A percentile compares a stretch with the other conserved stretches of the same genome.
These are phyloP conservation scores for Acronicta alni DNA, from an alignment of 2,888 invertebrate species.

Conservation along the genomic window DNA sequence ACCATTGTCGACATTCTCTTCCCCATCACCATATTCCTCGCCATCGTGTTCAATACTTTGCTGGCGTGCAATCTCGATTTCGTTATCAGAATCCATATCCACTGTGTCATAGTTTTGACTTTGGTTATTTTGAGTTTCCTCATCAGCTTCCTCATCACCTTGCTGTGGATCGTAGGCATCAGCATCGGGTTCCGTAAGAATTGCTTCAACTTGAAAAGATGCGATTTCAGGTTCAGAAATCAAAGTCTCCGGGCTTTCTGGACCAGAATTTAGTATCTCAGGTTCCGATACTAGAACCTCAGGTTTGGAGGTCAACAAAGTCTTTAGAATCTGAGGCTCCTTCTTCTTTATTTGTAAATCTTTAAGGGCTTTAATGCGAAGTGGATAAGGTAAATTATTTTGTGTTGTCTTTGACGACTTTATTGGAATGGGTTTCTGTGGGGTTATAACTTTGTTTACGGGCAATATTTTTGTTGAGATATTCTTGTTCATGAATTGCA, in stretches of 20 bases:
- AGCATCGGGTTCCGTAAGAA: constrained; percentile 84
- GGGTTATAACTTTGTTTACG: constrained; percentile 68
- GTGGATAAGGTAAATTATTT: constrained; percentile 83
- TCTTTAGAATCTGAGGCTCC: constrained; percentile 87
- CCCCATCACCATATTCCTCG: constrained; percentile 60
- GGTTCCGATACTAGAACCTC: constrained; percentile 85
- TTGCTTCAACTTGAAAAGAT: constrained; percentile 86
- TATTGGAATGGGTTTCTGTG: constrained; percentile 82
- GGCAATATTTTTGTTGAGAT: constrained; percentile 73
- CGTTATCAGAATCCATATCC: constrained; percentile 86
- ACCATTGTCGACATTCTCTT: constrained; percentile 54
- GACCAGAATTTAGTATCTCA: constrained; percentile 85
- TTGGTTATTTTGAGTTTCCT: constrained; percentile 70
- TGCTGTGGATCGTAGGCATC: constrained; percentile 74
- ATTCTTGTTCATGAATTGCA: constrained; percentile 77
- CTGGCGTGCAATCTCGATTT: constrained; percentile 84
- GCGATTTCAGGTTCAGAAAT: constrained; percentile 88
- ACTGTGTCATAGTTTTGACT: constrained; percentile 83
- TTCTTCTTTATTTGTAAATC: constrained; percentile 87
- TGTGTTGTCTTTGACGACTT: constrained; percentile 73
- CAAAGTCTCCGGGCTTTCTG: constrained; percentile 86
- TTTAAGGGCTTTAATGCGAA: constrained; percentile 86
- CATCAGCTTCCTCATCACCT: constrained; percentile 70
- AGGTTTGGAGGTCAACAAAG: constrained; percentile 83
- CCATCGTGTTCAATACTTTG: constrained; percentile 67